These are phyloP conservation scores for Desmodus rotundus DNA, from an alignment of 2,113 vertebrate genomes.

Conservation along the genomic window DNA sequence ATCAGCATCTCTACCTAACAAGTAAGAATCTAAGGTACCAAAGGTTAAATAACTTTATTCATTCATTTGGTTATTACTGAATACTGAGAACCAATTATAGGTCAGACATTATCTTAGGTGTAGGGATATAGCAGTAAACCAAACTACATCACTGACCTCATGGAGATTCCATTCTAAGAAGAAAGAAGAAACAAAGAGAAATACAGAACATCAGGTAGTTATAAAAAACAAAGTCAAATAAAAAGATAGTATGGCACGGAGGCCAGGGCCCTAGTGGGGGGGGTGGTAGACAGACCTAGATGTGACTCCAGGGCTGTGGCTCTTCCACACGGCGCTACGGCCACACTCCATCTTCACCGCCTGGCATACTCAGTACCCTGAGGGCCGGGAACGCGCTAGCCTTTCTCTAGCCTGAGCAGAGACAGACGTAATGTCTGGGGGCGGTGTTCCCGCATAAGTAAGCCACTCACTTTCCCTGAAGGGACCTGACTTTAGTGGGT, in stretches of 20 bases:
- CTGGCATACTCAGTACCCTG: too few species aligned
- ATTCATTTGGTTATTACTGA: not conserved
- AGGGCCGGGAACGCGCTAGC: rapidly evolving
- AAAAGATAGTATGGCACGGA: not conserved
- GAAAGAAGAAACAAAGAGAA: not conserved
- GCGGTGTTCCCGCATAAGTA: not conserved
- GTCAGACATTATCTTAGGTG: not conserved
- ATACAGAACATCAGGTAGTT: not conserved
- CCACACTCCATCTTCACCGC: not conserved
- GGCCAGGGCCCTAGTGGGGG: not conserved
- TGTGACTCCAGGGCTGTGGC: not conserved
- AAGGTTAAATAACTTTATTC: not conserved
- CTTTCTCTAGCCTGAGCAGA: not conserved
- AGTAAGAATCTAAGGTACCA: not conserved
- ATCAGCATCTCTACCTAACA: not conserved
- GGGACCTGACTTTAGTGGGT: not conserved
- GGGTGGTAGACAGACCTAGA: too few species aligned
- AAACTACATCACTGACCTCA: not conserved
- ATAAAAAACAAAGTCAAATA: not conserved
- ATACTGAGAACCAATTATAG: not conserved
- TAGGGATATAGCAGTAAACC: not conserved
- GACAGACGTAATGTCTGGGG: not conserved
- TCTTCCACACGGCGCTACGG: too few species aligned
- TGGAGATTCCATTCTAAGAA: not conserved
- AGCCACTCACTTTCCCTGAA: not conserved